Base-by-base conservation (phyloP, 2,888 invertebrate genomes). In the Rugalucina vietnamica region DNA sequence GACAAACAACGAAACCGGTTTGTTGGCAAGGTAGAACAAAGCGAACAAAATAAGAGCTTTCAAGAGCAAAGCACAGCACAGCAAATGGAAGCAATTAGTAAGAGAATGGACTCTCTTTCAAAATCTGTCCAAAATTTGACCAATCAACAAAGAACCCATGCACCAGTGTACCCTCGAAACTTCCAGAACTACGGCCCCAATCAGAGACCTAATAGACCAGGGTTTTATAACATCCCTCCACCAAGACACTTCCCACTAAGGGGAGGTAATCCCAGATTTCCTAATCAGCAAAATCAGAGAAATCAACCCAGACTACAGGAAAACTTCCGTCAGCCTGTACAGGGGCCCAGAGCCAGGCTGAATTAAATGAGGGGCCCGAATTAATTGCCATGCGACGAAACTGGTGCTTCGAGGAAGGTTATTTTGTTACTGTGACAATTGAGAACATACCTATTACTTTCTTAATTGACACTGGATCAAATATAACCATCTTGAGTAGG, bases 391-490 rank as follows among this genome's bases (percentile, higher is more conserved):
- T 54, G 10, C 14, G 54, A 21, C 54, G 69, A 32, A 84, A 57
- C 18, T 36, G 74, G 32, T 37, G 73, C 18, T 34, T 24, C 39
- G 72, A 80, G 32, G 57, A 69, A 29, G 79, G 80, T 0, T 79
- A 65, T 69, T 80, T 73, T 79, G 60, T 54, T 50, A 37, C 27
- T 37, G 73, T 50, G 8, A 37, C 37, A 43, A 37, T 79, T 34
- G 50, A 75, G 37, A 43, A 43, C 21, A 29, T 29, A 70, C n/a
- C 27, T 27, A 36, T 81, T 32, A 54, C 81, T 27, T 81, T 71
- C 37, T 69, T 85, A 24, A 43, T 78, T 34, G 82, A 78, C 29
- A 79, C 73, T 60, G 79, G 82, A 32, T 73, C 79, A 50, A 78
- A 74, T 71, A 70, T 79, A 1, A 79, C 60, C n/a, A 74, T 84